Percentiles rank a stretch among this genome's conserved stretches.
These are phyloP conservation scores for Acromyrmex charruanus DNA, from an alignment of 1,140 invertebrate species.

Conservation along the genomic window DNA sequence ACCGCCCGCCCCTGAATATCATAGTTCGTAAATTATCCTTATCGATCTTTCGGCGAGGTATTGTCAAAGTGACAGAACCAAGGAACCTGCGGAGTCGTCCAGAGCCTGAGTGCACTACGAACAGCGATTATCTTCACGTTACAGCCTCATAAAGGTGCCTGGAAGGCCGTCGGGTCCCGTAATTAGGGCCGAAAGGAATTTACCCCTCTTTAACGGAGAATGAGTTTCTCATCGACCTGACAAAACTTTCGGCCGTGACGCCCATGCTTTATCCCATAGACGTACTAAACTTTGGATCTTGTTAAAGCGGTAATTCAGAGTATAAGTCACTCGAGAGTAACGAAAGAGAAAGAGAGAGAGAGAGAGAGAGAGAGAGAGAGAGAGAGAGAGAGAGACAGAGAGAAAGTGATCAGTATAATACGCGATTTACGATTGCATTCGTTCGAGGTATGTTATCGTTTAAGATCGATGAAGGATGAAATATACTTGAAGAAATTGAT, in stretches of 20 bases:
- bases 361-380: background rate
- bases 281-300: slow-evolving; percentile 38
- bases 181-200: slow-evolving; percentile 69
- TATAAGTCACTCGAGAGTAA: slow-evolving; percentile 42
- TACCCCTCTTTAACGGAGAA: slow-evolving; percentile 46
- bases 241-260: slow-evolving; percentile 57
- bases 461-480: background rate
- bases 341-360: slow-evolving; percentile 1
- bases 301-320: slow-evolving; percentile 51
- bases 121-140: slow-evolving; percentile 69
- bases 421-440: slow-evolving; percentile 6
- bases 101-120: slow-evolving; percentile 23
- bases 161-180: slow-evolving; percentile 27
- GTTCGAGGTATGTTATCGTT: background rate
- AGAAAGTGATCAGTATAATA: slow-evolving; percentile 4
- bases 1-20: slow-evolving; percentile 17
- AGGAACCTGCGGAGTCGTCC: slow-evolving; percentile 5
- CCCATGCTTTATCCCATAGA: slow-evolving; percentile 45
- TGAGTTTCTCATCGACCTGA: slow-evolving; percentile 60
- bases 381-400: background rate
- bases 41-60: slow-evolving; percentile 34
- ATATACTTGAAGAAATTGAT: slow-evolving; percentile 11
- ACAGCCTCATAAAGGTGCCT: slow-evolving; percentile 51
- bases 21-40: slow-evolving; percentile 62
- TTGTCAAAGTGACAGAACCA: slow-evolving; percentile 37